A percentile compares a stretch with the other conserved stretches of the same genome.
Evolutionary conservation across 2,113 vertebrate genomes (phyloP).

Genomic region (Alces alces): DNA sequence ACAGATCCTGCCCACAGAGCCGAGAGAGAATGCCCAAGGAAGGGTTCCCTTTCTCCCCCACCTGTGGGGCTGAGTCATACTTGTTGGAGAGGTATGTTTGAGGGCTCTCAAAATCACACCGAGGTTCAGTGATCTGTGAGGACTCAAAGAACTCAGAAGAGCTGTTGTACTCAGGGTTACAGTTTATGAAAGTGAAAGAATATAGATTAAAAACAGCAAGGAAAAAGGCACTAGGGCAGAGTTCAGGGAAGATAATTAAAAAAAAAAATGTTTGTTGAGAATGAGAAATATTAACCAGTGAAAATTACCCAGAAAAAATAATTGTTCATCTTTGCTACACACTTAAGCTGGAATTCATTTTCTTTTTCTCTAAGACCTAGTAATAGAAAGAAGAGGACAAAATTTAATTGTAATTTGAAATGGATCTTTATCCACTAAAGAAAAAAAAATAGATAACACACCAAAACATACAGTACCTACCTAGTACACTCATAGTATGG

Average conservation of each 20-base stretch:
- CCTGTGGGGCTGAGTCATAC: neutral
- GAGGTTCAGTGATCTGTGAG: neutral
- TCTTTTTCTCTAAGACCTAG: neutral
- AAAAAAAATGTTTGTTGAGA: neutral
- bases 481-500: neutral
- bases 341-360: neutral
- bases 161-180: neutral
- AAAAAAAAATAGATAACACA: neutral
- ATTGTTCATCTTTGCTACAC: neutral
- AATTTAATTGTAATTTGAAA: neutral
- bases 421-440: neutral
- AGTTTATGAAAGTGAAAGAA: neutral
- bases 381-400: neutral
- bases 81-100: neutral
- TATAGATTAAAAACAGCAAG: neutral
- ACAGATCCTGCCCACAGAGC: neutral
- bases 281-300: neutral
- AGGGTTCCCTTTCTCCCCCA: neutral
- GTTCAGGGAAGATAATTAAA: neutral
- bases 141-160: neutral
- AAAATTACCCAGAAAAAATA: neutral
- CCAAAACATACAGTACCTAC: neutral
- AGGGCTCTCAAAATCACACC: neutral
- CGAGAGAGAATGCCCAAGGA: neutral
- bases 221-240: neutral